Conservation (phyloP, 1,140 invertebrate species). For the Orussus abietinus region DNA sequence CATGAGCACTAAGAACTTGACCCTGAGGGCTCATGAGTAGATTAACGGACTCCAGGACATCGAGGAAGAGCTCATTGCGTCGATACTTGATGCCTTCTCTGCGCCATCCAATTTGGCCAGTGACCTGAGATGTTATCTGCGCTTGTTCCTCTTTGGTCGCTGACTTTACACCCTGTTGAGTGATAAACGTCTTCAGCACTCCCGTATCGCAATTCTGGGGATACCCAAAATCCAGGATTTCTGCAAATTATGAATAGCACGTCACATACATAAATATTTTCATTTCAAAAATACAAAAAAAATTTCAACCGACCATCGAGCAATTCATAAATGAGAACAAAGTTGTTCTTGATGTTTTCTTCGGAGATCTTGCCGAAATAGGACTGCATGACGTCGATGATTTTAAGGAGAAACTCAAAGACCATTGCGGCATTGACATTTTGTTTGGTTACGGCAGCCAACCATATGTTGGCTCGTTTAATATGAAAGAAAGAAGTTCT, state of each 20-base stretch:
- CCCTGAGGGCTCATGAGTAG: constrained; percentile 99
- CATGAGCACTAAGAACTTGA: constrained; percentile 97
- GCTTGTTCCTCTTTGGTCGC: constrained; percentile 99
- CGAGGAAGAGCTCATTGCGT: constrained; percentile 97
- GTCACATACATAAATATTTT: constrained; percentile 1
- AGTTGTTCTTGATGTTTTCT: constrained; percentile 99
- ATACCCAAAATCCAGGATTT: constrained; percentile 99
- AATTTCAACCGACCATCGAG: constrained; percentile 76
- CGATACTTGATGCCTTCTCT: constrained; percentile 99
- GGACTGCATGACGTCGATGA: constrained; percentile 99
- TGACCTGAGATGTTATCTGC: constrained; percentile 99
- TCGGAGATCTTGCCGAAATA: constrained; percentile 99
- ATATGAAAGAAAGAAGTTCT: constrained; percentile 99
- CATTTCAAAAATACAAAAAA: constrained; percentile 9
- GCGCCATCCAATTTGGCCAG: constrained; percentile 99
- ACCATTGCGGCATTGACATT: constrained; percentile 99
- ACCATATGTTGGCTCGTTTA: constrained; percentile 98
- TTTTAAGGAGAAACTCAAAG: constrained; percentile 98
- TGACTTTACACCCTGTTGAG: constrained; percentile 98
- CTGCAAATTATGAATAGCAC: constrained; percentile 55
- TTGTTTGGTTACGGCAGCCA: constrained; percentile 98
- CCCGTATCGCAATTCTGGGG: constrained; percentile 99
- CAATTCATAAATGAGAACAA: constrained; percentile 98
- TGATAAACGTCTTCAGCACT: constrained; percentile 98
- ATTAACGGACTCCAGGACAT: constrained; percentile 99